Conservation (phyloP, 2,888 invertebrate genomes). For the Coelinius sp. region DNA sequence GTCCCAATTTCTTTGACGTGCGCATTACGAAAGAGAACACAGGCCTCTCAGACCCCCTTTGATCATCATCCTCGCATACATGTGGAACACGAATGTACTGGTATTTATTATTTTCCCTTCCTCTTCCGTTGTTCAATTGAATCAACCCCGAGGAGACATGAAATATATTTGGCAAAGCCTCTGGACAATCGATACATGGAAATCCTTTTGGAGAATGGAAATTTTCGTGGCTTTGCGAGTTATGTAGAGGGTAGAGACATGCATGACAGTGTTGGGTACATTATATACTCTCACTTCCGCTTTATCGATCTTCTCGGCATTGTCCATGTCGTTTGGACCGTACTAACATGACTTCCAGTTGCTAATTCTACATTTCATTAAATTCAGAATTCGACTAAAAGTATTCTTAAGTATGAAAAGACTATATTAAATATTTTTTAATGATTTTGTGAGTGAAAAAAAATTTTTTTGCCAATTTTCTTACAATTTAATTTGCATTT, state of each 20-base stretch:
- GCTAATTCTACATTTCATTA: constrained; percentile 18
- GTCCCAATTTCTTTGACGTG: constrained; percentile 43
- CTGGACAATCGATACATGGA: constrained; percentile 14
- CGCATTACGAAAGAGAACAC: constrained; percentile 31
- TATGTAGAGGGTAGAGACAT: constrained; percentile 3
- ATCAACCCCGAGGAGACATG: background rate
- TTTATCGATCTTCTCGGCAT: constrained; percentile 56
- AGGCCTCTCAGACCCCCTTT: background rate
- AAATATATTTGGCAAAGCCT: background rate
- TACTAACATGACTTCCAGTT: constrained; percentile 2
- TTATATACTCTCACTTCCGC: constrained; percentile 48
- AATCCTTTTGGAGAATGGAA: background rate
- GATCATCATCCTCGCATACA: constrained; percentile 8
- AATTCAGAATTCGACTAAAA: background rate
- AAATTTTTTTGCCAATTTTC: too few species aligned
- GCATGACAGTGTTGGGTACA: constrained; percentile 6
- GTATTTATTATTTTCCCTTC: constrained; percentile 16
- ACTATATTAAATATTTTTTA: too few species aligned
- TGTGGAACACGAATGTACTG: constrained; percentile 23
- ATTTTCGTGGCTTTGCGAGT: constrained; percentile 13
- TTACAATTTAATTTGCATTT: too few species aligned
- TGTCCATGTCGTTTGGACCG: constrained; percentile 26
- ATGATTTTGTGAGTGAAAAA: too few species aligned
- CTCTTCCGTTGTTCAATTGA: background rate
- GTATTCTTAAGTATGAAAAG: background rate